phyloP scores from a whole-genome alignment of 2,888 invertebrate species.

The Schizotus pectinicornis region DNA sequence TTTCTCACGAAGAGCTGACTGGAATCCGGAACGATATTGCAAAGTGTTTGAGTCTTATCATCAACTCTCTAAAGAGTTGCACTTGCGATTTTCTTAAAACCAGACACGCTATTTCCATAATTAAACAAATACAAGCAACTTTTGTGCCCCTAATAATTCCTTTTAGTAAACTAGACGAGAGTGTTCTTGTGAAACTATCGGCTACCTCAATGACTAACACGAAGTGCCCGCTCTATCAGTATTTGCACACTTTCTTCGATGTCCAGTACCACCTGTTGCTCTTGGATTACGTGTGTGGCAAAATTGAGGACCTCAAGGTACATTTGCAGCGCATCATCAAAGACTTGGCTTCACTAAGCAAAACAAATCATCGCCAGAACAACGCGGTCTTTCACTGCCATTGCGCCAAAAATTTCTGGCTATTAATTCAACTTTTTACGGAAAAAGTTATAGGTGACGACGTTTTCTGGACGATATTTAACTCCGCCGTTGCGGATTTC shows the following conservation, averaged over 20 bases:
- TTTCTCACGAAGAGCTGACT: constrained; percentile 31
- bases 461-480: constrained; percentile 52
- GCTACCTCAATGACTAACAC: constrained; percentile 26
- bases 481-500: constrained; percentile 38
- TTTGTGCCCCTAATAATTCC: constrained; percentile 27
- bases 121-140: constrained; percentile 28
- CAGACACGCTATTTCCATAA: constrained; percentile 25
- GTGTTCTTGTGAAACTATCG: constrained; percentile 36
- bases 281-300: constrained; percentile 32
- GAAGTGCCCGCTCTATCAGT: constrained; percentile 41
- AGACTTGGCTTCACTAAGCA: constrained; percentile 44
- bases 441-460: constrained; percentile 33
- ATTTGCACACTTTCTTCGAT: constrained; percentile 46
- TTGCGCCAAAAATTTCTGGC: constrained; percentile 49
- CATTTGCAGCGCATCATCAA: constrained; percentile 36
- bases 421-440: constrained; percentile 43
- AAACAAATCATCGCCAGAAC: constrained; percentile 36
- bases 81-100: constrained; percentile 26
- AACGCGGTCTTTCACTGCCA: constrained; percentile 41
- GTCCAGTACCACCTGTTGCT: constrained; percentile 39
- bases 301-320: constrained; percentile 16
- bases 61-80: constrained; percentile 34
- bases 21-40: constrained; percentile 41
- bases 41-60: constrained; percentile 35
- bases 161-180: constrained; percentile 35